These are phyloP conservation scores for Nipponia nippon DNA, from an alignment of 2,113 vertebrate species.

Conservation along the genomic window DNA sequence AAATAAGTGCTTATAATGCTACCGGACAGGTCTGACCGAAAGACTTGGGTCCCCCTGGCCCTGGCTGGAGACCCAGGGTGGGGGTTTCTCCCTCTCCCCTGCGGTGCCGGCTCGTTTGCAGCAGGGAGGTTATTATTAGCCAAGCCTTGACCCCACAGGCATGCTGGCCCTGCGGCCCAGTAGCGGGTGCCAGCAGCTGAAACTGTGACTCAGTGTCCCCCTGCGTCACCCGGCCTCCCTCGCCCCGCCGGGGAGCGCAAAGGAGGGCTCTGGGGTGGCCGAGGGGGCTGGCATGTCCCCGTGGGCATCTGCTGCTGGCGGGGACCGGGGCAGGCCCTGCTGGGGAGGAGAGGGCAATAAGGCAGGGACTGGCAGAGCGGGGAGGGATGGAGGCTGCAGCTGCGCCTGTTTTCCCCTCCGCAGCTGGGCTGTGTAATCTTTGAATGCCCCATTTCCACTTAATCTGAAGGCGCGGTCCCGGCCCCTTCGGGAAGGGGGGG, in stretches of 20 bases:
- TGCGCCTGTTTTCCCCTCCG: background rate
- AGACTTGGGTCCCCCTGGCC: background rate
- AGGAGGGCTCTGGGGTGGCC: background rate
- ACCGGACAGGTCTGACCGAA: background rate
- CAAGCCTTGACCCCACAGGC: background rate
- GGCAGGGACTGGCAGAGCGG: background rate
- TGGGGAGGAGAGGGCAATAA: background rate
- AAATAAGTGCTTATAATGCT: fast-evolving
- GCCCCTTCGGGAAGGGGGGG: background rate
- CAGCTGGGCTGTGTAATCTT: background rate
- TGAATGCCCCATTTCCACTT: conserved; percentile 22
- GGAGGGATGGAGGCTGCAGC: background rate
- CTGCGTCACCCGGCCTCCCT: background rate
- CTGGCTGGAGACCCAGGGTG: background rate
- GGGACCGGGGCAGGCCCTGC: background rate
- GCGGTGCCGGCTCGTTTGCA: background rate
- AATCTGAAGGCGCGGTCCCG: background rate
- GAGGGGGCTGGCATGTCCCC: background rate
- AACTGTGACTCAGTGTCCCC: conserved; percentile 32
- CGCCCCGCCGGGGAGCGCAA: fast-evolving
- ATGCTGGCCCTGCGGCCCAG: background rate
- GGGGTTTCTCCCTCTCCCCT: background rate
- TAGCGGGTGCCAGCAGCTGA: background rate
- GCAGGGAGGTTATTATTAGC: background rate
- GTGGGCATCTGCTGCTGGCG: fast-evolving